These are phyloP conservation scores for Delia radicum DNA, from an alignment of 1,140 invertebrate genomes.

Conservation along the genomic window DNA sequence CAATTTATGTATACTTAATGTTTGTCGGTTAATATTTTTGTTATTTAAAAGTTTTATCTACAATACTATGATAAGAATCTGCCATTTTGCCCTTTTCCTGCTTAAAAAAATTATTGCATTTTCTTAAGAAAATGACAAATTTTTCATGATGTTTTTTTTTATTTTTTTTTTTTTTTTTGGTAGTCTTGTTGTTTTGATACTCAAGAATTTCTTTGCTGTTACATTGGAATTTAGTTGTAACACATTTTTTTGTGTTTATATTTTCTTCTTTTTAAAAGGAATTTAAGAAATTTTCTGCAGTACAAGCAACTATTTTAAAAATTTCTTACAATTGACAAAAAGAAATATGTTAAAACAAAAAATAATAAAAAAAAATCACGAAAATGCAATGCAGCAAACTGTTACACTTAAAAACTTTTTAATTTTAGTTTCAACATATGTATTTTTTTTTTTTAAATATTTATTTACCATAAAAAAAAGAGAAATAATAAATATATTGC, in stretches of 20 bases:
- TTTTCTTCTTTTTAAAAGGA: neutral
- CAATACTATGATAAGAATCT: neutral
- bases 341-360: neutral
- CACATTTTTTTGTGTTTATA: neutral
- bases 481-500: no score
- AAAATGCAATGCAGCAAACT: no score
- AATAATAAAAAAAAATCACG: neutral
- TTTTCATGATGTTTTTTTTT: neutral
- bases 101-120: neutral
- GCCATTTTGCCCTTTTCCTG: neutral
- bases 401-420: no score
- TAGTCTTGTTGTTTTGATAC: neutral
- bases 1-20: no score
- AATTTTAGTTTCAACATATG: no score
- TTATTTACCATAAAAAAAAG: no score
- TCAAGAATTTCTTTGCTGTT: neutral
- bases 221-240: slow-evolving; percentile 1
- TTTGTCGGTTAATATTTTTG: no score
- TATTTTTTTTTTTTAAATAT: no score
- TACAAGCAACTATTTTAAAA: neutral
- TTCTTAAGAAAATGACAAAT: neutral
- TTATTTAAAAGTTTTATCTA: no score
- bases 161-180: neutral
- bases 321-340: neutral
- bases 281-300: neutral